Conservation (phyloP, 1,140 invertebrate genomes). For the Agraylea sexmaculata region DNA sequence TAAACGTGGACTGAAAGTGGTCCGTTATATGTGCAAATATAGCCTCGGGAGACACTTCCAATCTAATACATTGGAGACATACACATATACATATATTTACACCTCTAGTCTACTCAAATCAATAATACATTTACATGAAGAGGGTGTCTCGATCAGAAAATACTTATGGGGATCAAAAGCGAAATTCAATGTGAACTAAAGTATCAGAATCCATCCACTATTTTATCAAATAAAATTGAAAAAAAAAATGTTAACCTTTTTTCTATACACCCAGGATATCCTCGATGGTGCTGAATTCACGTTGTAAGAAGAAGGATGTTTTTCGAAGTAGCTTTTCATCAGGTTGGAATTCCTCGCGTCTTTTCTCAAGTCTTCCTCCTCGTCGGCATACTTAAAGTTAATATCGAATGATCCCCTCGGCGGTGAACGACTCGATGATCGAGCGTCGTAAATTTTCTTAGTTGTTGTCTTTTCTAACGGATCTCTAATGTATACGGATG, state of each 20-base stretch:
- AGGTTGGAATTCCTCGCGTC: conserved; percentile 9
- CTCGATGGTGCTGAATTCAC: conserved; percentile 8
- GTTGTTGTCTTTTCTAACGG: not conserved
- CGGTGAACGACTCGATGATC: not conserved
- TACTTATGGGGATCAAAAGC: no score
- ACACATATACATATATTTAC: no score
- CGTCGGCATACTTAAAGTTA: conserved; percentile 4
- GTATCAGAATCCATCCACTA: not conserved
- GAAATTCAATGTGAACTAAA: no score
- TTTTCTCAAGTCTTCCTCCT: conserved; percentile 8
- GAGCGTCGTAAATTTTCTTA: not conserved
- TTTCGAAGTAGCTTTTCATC: conserved; percentile 13
- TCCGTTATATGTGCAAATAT: no score
- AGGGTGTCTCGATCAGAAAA: no score
- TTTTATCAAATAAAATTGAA: not conserved
- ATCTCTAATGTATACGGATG: conserved; percentile 4
- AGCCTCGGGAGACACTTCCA: no score
- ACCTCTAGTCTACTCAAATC: no score
- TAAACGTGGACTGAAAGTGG: no score
- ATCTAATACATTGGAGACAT: no score
- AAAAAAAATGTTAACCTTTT: conserved; percentile 15
- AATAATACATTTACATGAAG: no score
- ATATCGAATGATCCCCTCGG: not conserved
- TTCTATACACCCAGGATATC: conserved; percentile 7
- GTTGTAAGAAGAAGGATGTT: not conserved